Percentiles rank a stretch among this genome's conserved stretches.
Conservation (phyloP, 1,140 invertebrate genomes). For the Chlorops oryzae region DNA sequence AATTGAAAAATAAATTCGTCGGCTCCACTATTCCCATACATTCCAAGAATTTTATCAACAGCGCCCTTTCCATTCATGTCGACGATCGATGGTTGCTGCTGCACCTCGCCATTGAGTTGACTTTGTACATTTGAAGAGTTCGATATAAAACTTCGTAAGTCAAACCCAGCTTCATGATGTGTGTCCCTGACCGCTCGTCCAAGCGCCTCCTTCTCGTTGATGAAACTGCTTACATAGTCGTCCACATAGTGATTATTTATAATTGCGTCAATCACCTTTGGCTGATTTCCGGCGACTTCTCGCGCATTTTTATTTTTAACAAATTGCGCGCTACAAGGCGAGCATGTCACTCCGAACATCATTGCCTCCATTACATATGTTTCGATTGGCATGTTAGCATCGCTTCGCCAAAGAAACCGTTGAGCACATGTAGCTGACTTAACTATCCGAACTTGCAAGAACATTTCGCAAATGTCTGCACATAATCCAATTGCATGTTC, state of each 20-base stretch:
- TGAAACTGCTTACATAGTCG: constrained; percentile 37
- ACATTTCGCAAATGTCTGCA: constrained; percentile 32
- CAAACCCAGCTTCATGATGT: background rate
- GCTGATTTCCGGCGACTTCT: constrained; percentile 14
- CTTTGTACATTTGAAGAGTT: background rate
- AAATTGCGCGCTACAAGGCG: constrained; percentile 32
- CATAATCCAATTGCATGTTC: constrained; percentile 20
- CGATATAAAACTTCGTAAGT: background rate
- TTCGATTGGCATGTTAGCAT: constrained; percentile 2
- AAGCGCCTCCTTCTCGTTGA: constrained; percentile 20
- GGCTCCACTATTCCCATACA: background rate
- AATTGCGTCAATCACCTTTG: constrained; percentile 26
- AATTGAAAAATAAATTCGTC: background rate
- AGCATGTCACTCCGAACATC: constrained; percentile 37
- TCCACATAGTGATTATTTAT: constrained; percentile 40
- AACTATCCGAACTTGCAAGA: constrained; percentile 23
- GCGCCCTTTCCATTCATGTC: background rate
- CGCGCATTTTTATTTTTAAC: constrained; percentile 37
- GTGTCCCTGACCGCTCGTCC: background rate
- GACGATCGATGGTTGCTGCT: background rate
- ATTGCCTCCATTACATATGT: constrained; percentile 19
- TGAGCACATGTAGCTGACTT: constrained; percentile 22
- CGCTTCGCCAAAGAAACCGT: constrained; percentile 33
- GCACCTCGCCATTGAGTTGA: background rate
- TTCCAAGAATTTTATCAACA: background rate